A percentile compares a stretch with the other conserved stretches of the same genome.
Conservation (phyloP, 2,797 vertebrate species). For the Girardinus metallicus region DNA sequence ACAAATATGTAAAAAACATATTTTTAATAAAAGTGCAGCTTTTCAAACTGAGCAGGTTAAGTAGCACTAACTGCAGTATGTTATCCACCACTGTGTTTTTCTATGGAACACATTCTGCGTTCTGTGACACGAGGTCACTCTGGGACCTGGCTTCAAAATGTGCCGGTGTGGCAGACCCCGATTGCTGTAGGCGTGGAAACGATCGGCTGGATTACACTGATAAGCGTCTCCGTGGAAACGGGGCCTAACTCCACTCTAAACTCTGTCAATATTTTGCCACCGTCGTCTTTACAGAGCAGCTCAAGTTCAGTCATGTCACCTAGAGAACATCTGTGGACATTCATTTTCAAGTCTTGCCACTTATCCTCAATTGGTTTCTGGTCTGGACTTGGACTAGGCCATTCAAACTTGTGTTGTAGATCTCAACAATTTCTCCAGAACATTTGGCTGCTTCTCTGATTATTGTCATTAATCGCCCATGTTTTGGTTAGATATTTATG, state of each 20-base stretch:
- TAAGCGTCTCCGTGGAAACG: too few relatives aligned
- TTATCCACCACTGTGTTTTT: too few relatives aligned
- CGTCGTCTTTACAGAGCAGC: background rate
- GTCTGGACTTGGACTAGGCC: background rate
- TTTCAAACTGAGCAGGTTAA: too few relatives aligned
- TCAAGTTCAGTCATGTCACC: background rate
- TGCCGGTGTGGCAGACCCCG: too few relatives aligned
- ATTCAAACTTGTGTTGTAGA: background rate
- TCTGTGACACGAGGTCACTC: too few relatives aligned
- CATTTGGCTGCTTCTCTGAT: background rate
- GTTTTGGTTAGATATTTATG: background rate
- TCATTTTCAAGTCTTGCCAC: background rate
- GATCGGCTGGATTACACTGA: too few relatives aligned
- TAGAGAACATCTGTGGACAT: background rate
- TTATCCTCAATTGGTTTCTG: background rate
- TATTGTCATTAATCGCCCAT: background rate
- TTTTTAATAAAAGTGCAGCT: too few relatives aligned
- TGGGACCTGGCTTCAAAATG: too few relatives aligned
- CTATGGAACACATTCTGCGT: too few relatives aligned
- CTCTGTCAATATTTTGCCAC: background rate
- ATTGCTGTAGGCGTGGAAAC: too few relatives aligned
- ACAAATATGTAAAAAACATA: too few relatives aligned
- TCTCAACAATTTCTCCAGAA: background rate
- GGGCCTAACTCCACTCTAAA: background rate
- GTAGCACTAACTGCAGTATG: too few relatives aligned